Conservation (phyloP, 2,113 vertebrate species). For the Cricetomys ansorgei region DNA sequence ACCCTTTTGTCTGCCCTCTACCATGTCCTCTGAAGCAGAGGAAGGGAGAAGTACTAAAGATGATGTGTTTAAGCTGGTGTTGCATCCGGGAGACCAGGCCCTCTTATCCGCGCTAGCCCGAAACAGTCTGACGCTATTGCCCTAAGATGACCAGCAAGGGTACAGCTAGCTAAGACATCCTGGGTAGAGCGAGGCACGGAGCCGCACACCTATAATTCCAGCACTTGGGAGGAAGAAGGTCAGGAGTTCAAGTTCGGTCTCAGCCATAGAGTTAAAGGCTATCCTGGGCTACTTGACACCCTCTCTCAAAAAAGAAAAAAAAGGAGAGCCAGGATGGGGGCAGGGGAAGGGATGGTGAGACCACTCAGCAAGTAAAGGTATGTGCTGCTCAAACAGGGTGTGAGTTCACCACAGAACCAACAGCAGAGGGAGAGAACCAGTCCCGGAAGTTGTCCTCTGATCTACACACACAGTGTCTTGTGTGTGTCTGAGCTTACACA, state of each 20-base stretch:
- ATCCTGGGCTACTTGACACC: background rate
- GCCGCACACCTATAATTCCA: background rate
- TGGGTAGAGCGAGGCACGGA: background rate
- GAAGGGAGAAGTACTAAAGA: conserved; percentile 24
- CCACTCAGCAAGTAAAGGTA: background rate
- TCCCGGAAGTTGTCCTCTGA: background rate
- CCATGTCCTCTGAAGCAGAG: conserved; percentile 43
- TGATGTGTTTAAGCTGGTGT: conserved; percentile 17
- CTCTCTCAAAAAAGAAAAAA: background rate
- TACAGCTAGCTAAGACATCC: background rate
- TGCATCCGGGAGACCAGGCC: background rate
- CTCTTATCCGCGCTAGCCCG: conserved; percentile 22
- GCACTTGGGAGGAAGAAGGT: background rate
- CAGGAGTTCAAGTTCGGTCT: background rate
- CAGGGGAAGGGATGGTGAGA: background rate
- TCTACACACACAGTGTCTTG: background rate
- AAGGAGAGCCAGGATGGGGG: background rate
- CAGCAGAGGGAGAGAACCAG: background rate
- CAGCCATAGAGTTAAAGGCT: background rate
- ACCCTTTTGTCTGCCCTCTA: background rate
- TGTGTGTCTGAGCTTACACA: no score
- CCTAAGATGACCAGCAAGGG: conserved; percentile 49
- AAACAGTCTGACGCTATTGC: conserved; percentile 30
- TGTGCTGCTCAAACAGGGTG: background rate
- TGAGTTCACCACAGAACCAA: background rate